phyloP scores from a whole-genome alignment of 1,140 invertebrate species.

The Plectrocnemia conspersa region DNA sequence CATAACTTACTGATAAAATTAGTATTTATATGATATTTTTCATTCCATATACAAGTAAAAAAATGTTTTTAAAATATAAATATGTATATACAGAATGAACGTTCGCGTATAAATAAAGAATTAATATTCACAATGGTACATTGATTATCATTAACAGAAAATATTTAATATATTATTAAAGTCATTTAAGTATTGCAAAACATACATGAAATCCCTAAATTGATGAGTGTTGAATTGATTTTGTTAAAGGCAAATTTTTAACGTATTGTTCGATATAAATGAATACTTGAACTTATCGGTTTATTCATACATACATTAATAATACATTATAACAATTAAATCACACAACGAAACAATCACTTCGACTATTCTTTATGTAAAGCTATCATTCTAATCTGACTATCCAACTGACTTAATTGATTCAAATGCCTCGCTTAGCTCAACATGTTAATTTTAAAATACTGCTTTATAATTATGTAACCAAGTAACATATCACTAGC shows the following conservation, averaged over 20 bases:
- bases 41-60: background rate
- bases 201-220: conserved; percentile 3
- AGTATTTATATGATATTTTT: conserved; percentile 4
- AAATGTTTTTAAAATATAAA: conserved; percentile 10
- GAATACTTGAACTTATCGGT: conserved; percentile 5
- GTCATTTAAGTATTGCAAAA: conserved; percentile 8
- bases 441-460: conserved; percentile 30
- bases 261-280: background rate
- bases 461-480: conserved; percentile 27
- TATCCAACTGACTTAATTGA: conserved; percentile 18
- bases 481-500: background rate
- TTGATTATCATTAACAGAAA: too few relatives aligned
- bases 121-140: too few relatives aligned
- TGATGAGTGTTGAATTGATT: background rate
- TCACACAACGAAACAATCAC: conserved; percentile 35
- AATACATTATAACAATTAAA: conserved; percentile 30
- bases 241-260: conserved; percentile 2
- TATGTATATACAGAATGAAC: conserved; percentile 5
- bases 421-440: conserved; percentile 15
- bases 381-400: conserved; percentile 31
- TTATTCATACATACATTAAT: conserved; percentile 26
- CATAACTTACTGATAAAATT: background rate
- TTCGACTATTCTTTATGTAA: conserved; percentile 29
- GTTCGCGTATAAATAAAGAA: too few relatives aligned
- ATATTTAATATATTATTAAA: background rate